These are phyloP conservation scores for Platycnemis pennipes DNA, from an alignment of 2,888 invertebrate species.

Conservation along the genomic window DNA sequence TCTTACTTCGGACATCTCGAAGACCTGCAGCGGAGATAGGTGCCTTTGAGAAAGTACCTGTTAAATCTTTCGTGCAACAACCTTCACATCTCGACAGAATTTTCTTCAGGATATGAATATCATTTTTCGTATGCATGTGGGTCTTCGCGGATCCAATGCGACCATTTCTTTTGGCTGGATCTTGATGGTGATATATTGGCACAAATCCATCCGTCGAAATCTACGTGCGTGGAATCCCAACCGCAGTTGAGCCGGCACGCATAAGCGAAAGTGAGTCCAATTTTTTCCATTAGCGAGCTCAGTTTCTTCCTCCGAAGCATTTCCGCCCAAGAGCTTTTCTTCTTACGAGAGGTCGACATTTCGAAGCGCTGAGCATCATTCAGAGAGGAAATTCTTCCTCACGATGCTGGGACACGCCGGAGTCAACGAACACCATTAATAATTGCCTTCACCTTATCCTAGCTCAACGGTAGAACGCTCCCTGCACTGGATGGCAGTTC, in stretches of 20 bases:
- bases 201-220: background rate
- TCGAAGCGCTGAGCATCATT: background rate
- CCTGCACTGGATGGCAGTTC: no score
- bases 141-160: background rate
- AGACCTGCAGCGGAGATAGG: background rate
- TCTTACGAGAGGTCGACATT: background rate
- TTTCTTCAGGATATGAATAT: background rate
- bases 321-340: background rate
- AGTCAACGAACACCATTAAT: background rate
- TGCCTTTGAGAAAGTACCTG: conserved; percentile 4
- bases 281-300: background rate
- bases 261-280: background rate
- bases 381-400: background rate
- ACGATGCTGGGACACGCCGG: background rate
- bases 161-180: background rate
- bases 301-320: background rate
- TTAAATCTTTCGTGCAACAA: background rate
- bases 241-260: background rate
- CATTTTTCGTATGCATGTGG: background rate
- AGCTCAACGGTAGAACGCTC: no score
- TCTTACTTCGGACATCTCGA: background rate
- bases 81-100: background rate
- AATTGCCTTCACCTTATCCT: background rate
- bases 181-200: background rate
- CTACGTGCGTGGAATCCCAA: conserved; percentile 2